Conservation (phyloP, 1,140 invertebrate species). For the Drosophila mayri region DNA sequence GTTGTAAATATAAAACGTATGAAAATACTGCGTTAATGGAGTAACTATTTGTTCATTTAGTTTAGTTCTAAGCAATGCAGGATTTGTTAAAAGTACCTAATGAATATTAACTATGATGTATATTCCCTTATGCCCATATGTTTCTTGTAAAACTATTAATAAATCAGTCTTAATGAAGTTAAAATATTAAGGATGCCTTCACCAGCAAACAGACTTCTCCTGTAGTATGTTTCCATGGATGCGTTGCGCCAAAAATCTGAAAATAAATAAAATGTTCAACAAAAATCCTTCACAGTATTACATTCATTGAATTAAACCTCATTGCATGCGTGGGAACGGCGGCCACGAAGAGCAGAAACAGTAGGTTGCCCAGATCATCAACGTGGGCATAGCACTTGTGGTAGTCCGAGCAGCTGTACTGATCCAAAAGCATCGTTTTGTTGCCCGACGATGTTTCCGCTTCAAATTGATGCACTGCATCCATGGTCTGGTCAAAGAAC, state of each 20-base stretch:
- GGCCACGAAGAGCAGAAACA: slow-evolving; percentile 72
- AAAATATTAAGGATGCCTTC: neutral
- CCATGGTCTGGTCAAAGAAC: slow-evolving; percentile 75
- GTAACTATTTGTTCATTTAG: neutral
- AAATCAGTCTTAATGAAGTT: slow-evolving; percentile 39
- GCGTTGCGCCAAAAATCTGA: slow-evolving; percentile 48
- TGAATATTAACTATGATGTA: neutral
- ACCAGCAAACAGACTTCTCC: slow-evolving; percentile 57
- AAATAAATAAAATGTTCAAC: neutral
- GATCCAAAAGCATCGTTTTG: slow-evolving; percentile 53
- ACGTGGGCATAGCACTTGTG: slow-evolving; percentile 75
- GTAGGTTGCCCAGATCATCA: slow-evolving; percentile 64
- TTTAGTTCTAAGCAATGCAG: neutral
- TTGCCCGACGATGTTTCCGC: slow-evolving; percentile 11
- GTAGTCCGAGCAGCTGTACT: slow-evolving; percentile 78
- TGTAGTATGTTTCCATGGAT: slow-evolving; percentile 44
- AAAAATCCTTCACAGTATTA: rapidly evolving
- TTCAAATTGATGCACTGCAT: slow-evolving; percentile 56
- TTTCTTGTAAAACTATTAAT: neutral
- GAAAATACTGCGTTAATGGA: neutral
- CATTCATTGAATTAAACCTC: slow-evolving; percentile 46
- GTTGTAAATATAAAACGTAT: slow-evolving; percentile 2
- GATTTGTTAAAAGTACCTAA: neutral
- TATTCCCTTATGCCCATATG: neutral
- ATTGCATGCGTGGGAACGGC: slow-evolving; percentile 76